Conservation (phyloP, 2,888 invertebrate species). For the Corbicula japonica region DNA sequence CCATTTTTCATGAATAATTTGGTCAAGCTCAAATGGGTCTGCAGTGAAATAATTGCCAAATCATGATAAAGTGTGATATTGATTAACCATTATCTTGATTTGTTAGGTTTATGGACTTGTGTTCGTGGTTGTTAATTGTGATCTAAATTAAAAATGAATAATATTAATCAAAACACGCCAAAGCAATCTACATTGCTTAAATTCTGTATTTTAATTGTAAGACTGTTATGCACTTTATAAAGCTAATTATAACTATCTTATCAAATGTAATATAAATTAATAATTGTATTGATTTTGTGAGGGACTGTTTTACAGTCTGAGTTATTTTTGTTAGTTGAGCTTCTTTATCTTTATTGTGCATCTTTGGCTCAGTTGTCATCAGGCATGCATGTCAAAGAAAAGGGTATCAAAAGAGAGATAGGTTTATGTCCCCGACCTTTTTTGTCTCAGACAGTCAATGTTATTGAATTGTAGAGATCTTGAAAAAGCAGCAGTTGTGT, state of each 20-base stretch:
- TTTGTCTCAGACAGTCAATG: no score
- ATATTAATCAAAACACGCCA: no score
- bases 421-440: no score
- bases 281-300: constrained; percentile 28
- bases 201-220: no score
- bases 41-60: neutral
- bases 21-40: neutral
- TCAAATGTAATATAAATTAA: constrained; percentile 43
- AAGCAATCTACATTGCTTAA: no score
- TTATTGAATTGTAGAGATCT: neutral
- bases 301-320: constrained; percentile 6
- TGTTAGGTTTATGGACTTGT: constrained; percentile 6
- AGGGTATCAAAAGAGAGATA: constrained; percentile 12
- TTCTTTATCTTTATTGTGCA: constrained; percentile 31
- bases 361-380: constrained; percentile 36
- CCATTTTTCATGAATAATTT: constrained; percentile 1
- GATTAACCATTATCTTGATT: neutral
- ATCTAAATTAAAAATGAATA: no score
- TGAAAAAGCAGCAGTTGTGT: neutral
- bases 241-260: no score
- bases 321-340: constrained; percentile 27
- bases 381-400: constrained; percentile 29
- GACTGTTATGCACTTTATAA: no score
- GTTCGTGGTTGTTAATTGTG: no score
- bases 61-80: neutral